Base-by-base conservation (phyloP, 2,797 vertebrate species). In the Tangara arthus region DNA sequence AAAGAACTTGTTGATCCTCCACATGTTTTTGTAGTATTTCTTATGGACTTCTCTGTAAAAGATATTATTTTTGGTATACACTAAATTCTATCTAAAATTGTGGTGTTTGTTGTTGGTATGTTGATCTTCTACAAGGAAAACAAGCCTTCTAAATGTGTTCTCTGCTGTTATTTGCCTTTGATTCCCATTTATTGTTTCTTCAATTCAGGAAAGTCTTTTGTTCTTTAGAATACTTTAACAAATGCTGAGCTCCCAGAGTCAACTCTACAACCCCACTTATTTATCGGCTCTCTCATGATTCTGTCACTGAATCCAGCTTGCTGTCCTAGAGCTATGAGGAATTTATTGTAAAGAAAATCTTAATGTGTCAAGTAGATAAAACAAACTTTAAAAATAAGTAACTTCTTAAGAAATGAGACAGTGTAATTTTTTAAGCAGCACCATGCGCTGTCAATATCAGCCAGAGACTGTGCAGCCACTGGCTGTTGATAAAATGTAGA, bases 401-500 rank as follows among this genome's bases (percentile, higher is more conserved):
- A 84, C 53, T 91, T 90, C 24, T 79, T 56, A 35, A 73, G 63
- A 70, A 91, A 22, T 69, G 60, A 93, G 50, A 34, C 32, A 21
- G 37, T 60, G 66, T 12, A 42, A 32, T 53, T 70, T 86, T 93
- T 89, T 19, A 90, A 83, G 68, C 35, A 65, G 39, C 42, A 64
- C 17, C 18, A 21, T 27, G 19, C 35, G 50, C 61, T 68, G 39
- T 14, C 60, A 72, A 12, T 66, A 70, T 59, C 53, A 59, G 60
- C 66, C 87, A 87, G 50, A 92, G 83, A 83, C 93, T 70, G 70
- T 91, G 91, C 93, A 93, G 87, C 80, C 92, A 96, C 93, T 91
- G 96, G 93, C 75, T 97, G 87, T 87, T 93, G 94, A 93, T 96
- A 93, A 97, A 95, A 94, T 56, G 80, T 91, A 94, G 92, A 97